Evolutionary conservation across 2,113 vertebrate species (phyloP).

Genomic region (Dasyornis broadbenti): DNA sequence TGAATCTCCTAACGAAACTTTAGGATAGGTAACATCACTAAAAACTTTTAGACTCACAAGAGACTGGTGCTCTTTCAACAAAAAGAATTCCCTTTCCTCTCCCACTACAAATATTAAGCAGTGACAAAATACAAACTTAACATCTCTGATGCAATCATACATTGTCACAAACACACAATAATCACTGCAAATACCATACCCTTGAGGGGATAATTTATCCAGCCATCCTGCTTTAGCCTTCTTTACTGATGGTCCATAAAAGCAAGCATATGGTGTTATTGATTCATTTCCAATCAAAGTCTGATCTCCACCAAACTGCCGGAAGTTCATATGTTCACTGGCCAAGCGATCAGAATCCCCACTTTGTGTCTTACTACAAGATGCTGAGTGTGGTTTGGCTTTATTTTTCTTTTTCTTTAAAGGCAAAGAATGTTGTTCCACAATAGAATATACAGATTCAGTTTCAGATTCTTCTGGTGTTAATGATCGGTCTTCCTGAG

Average conservation of each 20-base stretch:
- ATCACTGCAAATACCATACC: constrained; percentile 68
- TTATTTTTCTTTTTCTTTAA: constrained; percentile 56
- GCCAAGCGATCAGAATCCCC: constrained; percentile 19
- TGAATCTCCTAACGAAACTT: neutral
- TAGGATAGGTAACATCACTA: neutral
- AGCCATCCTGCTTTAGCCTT: constrained; percentile 87
- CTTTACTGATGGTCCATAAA: constrained; percentile 77
- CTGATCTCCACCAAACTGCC: neutral
- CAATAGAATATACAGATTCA: constrained; percentile 78
- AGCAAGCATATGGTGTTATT: constrained; percentile 94
- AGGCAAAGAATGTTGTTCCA: constrained; percentile 71
- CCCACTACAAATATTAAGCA: neutral
- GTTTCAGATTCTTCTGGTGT: constrained; percentile 15
- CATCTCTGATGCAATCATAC: neutral
- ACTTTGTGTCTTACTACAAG: constrained; percentile 7
- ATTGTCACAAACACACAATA: neutral
- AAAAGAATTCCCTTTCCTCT: neutral
- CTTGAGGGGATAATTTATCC: constrained; percentile 94
- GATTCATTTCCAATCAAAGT: constrained; percentile 16
- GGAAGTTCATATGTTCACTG: constrained; percentile 63
- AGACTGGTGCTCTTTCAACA: neutral
- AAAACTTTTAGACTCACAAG: neutral
- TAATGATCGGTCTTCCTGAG: constrained; percentile 40
- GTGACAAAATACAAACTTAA: neutral
- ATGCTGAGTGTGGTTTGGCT: neutral